Conservation (phyloP, 1,140 invertebrate genomes). For the Zaprionus taronus region DNA sequence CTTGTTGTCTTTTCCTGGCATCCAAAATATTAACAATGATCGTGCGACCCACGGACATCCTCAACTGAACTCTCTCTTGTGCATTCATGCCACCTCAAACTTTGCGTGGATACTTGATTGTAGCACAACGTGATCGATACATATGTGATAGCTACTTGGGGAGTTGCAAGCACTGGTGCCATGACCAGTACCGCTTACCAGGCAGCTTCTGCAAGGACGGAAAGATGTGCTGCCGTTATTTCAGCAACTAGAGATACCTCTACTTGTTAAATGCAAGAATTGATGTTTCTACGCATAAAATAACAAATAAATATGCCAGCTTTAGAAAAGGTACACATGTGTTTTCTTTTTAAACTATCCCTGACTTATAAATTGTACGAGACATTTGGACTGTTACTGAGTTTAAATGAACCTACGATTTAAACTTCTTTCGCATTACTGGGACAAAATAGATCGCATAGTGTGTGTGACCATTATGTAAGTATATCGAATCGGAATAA, state of each 20-base stretch:
- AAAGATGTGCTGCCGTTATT: too few relatives aligned
- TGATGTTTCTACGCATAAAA: too few relatives aligned
- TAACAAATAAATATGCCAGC: too few relatives aligned
- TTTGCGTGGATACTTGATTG: constrained; percentile 8
- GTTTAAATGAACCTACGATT: background rate
- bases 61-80: background rate
- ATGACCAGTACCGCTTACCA: too few relatives aligned
- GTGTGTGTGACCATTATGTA: too few relatives aligned
- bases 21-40: constrained; percentile 29
- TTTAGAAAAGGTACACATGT: constrained; percentile 37
- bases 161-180: too few relatives aligned
- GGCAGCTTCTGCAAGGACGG: too few relatives aligned
- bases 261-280: background rate
- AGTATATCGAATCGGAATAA: too few relatives aligned
- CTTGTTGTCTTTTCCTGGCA: constrained; percentile 6
- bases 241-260: background rate
- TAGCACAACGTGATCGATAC: constrained; percentile 75
- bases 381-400: constrained; percentile 48
- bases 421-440: too few relatives aligned
- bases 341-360: constrained; percentile 72
- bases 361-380: constrained; percentile 66
- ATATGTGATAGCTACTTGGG: background rate
- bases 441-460: background rate
- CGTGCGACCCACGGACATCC: constrained; percentile 12
- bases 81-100: too few relatives aligned